Evolutionary conservation across 2,888 invertebrate genomes (phyloP).

Genomic region (Lasioglossum lativentre): DNA sequence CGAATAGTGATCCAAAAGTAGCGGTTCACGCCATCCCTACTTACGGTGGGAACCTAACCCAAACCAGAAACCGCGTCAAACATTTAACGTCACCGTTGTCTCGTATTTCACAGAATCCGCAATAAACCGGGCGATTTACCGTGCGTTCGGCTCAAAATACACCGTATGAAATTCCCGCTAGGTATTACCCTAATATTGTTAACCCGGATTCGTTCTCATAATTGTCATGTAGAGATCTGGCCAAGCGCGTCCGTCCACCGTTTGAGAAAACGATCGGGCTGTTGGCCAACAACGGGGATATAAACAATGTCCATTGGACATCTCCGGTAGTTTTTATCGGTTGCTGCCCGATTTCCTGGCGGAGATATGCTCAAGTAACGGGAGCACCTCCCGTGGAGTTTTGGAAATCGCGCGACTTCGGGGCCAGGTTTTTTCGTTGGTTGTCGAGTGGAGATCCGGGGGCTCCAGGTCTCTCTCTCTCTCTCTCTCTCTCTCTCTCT

Average conservation of each 20-base stretch:
- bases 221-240: background rate
- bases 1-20: too few species aligned
- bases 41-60: too few species aligned
- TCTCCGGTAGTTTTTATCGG: conserved; percentile 38
- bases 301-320: conserved; percentile 40
- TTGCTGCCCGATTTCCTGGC: conserved; percentile 10
- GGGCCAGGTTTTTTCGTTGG: background rate
- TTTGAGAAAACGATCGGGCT: background rate
- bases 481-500: background rate
- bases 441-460: background rate
- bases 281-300: conserved; percentile 27
- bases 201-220: background rate
- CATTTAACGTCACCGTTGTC: background rate
- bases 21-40: too few species aligned
- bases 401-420: conserved; percentile 62
- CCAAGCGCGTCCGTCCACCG: background rate
- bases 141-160: background rate
- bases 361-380: conserved; percentile 46
- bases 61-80: background rate
- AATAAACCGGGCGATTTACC: background rate
- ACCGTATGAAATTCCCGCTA: background rate
- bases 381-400: conserved; percentile 69
- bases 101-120: background rate
- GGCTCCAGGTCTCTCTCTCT: conserved; percentile 29
- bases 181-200: background rate